These are phyloP conservation scores for Nannoperca obscura DNA, from an alignment of 2,797 vertebrate genomes.

Conservation along the genomic window DNA sequence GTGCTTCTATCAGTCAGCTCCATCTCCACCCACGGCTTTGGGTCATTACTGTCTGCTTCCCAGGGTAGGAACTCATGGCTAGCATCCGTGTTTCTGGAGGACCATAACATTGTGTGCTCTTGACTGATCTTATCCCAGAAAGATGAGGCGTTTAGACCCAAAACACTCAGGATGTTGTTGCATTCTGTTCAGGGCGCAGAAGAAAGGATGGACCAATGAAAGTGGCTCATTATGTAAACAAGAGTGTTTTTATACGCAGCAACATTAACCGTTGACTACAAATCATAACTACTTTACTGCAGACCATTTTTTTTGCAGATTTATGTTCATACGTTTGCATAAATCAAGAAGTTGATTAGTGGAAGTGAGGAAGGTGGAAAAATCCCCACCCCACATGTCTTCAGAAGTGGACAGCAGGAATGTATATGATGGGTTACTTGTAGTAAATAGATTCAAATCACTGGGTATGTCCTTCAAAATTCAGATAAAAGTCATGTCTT, in stretches of 20 bases:
- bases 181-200: conserved; percentile 81
- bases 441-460: conserved; percentile 5
- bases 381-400: background rate
- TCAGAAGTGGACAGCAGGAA: conserved; percentile 5
- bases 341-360: background rate
- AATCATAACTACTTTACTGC: background rate
- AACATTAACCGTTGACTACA: background rate
- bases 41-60: conserved; percentile 66
- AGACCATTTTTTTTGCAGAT: background rate
- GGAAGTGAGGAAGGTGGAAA: background rate
- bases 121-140: conserved; percentile 74
- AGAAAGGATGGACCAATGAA: conserved; percentile 10
- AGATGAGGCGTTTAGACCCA: conserved; percentile 85
- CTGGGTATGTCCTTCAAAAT: background rate
- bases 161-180: conserved; percentile 74
- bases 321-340: no score
- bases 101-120: conserved; percentile 73
- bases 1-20: conserved; percentile 85
- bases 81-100: conserved; percentile 55
- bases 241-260: conserved; percentile 1
- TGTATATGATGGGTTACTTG: background rate
- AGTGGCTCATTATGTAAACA: conserved; percentile 17
- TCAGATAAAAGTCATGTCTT: conserved; percentile 4
- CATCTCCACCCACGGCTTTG: conserved; percentile 86
- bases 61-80: conserved; percentile 72